phyloP scores from a whole-genome alignment of 2,797 vertebrate genomes.

The Pipistrellus nathusii region DNA sequence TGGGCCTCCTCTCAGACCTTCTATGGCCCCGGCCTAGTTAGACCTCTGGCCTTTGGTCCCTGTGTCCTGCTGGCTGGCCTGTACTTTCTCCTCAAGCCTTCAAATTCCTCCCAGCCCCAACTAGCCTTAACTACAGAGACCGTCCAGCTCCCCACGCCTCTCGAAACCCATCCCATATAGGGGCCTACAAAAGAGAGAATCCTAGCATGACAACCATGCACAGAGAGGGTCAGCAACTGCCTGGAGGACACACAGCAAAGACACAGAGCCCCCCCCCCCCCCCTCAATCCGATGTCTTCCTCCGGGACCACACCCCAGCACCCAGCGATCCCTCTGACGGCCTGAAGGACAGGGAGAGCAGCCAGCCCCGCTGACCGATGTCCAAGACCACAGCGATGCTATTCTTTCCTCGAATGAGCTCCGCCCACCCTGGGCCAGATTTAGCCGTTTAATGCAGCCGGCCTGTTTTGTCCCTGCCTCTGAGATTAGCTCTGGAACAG shows the following conservation, averaged over 20 bases:
- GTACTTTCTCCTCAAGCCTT: background rate
- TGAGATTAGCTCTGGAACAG: slow-evolving; percentile 75
- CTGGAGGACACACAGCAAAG: slow-evolving; percentile 45
- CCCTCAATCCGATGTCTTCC: background rate
- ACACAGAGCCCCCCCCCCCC: background rate
- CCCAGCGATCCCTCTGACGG: background rate
- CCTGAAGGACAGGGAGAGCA: slow-evolving; percentile 82
- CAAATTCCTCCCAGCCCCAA: background rate
- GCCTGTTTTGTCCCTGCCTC: slow-evolving; percentile 65
- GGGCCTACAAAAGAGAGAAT: background rate
- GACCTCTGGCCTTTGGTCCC: background rate
- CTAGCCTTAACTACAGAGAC: background rate
- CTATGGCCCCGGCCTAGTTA: no score
- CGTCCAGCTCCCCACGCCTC: background rate
- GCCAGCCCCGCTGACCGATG: slow-evolving; percentile 67
- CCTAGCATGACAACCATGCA: background rate
- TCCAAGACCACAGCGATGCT: slow-evolving; percentile 73
- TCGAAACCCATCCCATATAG: background rate
- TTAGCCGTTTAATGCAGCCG: slow-evolving; percentile 82
- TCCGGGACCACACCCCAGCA: background rate
- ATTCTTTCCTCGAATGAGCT: slow-evolving; percentile 81
- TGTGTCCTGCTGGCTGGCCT: background rate
- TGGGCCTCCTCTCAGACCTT: background rate
- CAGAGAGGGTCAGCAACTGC: slow-evolving; percentile 26
- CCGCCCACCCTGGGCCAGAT: slow-evolving; percentile 66